Base-by-base conservation (phyloP, 2,113 vertebrate species). In the Actenoides lindsayi region DNA sequence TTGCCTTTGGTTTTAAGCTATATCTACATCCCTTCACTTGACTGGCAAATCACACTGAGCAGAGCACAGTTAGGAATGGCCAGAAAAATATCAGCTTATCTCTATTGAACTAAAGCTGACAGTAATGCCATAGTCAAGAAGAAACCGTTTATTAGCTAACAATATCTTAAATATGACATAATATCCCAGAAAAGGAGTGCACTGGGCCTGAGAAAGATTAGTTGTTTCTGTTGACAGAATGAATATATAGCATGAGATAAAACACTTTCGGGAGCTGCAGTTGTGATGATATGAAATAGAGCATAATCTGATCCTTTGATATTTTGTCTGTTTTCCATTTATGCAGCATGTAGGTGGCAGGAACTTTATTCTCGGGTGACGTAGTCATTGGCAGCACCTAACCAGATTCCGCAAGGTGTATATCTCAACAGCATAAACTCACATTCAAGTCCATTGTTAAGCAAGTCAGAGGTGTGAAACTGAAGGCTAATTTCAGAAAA, bases 231-330 rank as follows among this genome's bases (percentile, higher is more conserved):
- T 73, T 83, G 27, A 39, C 27, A 83, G 33, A 69, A 63, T 37
- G 14, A 13, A 1, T 12, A 6, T 20, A 3, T 6, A 39, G 6
- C 46, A 46, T 1, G 4, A 83, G n/a, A 69, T 20, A 2, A 9
- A 83, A 39, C 35, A 44, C 15, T 41, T 2, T 0, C 33, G 57
- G 27, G 76, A 86, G 5, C 7, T 90, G 17, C 11, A 25, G 50
- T 83, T 50, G 13, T 30, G 17, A 14, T 10, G 4, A 42, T 10
- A 23, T 44, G 23, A 65, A 57, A 68, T 57, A 20, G 23, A 53
- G 20, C 4, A 21, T 9, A 5, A 54, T 67, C 35, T 50, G 17
- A 63, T 57, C 44, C 11, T 76, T 60, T 59, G 2, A 15, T 79
- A 27, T 48, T 82, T 77, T 57, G 1, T 6, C 30, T 21, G 4